Evolutionary conservation across 2,797 vertebrate genomes (phyloP), one percentile per base, ranked within the genome.

Genomic region (Acanthornis magna): DNA sequence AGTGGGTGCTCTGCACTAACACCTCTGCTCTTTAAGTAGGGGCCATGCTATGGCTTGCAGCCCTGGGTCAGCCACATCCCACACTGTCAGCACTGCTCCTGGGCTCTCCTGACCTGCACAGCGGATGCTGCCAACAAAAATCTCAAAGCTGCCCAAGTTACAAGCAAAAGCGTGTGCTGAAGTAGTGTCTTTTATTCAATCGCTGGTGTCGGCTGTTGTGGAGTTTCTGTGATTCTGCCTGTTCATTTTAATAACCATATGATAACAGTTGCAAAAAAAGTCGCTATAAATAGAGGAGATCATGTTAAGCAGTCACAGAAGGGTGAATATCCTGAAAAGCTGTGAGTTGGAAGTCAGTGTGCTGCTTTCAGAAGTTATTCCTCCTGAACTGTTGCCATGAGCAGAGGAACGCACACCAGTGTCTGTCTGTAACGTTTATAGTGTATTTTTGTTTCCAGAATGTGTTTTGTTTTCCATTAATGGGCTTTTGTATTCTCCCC

Each of bases 251-350:
- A 75, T 78, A 58, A 61, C 60, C 2, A 0, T 57, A n/a, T 0
- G 5, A 38, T 83, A 89, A 47, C 4, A 4, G 19, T n/a, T 85
- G 63, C 50, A 71, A 67, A 68, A 68, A 18, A 22, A 25, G 13
- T 53, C n/a, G 1, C 61, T 93, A 13, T 72, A 63, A 85, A 63
- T 73, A 94, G 65, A 81, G 36, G 50, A 79, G 29, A 66, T 71
- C 11, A 11, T 9, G 36, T 74, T 88, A 61, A 85, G 60, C 65
- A 48, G 34, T 77, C 63, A 29, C 57, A 51, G 89, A 80, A 91
- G 65, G 58, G 66, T 78, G 76, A 92, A 58, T 73, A 60, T 83
- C 75, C 57, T 89, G 78, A 91, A 88, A 88, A 89, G 54, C 50
- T 95, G 67, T 16, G 63, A 83, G 68, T 9, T 85, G 61, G 43